Conservation (phyloP, 2,888 invertebrate genomes). For the Isoperla grammatica region DNA sequence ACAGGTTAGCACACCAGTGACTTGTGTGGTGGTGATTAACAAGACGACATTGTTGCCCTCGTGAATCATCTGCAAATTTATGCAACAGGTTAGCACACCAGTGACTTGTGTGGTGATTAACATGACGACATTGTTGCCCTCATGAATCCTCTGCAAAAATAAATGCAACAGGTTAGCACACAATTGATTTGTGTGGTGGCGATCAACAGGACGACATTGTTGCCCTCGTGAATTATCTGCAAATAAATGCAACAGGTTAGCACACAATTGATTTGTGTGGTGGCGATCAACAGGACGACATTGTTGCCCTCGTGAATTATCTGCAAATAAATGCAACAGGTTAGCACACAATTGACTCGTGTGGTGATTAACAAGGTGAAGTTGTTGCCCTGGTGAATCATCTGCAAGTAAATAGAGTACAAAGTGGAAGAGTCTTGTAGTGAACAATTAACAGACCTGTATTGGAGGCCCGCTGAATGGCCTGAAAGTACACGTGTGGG, state of each 20-base stretch:
- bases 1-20: too few relatives aligned
- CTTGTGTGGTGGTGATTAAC: too few relatives aligned
- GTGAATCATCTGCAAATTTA: conserved; percentile 74
- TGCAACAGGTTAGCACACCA: neutral
- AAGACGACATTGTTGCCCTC: conserved; percentile 87
- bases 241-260: conserved; percentile 39
- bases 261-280: too few relatives aligned
- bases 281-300: conserved; percentile 79
- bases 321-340: conserved; percentile 48
- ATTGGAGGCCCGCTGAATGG: conserved; percentile 88
- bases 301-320: conserved; percentile 91
- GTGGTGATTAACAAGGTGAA: conserved; percentile 81
- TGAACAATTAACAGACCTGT: conserved; percentile 81
- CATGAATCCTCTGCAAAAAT: conserved; percentile 83
- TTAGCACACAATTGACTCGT: too few relatives aligned
- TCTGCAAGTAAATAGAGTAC: too few relatives aligned
- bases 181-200: conserved; percentile 43
- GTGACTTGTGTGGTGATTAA: conserved; percentile 81
- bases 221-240: too few relatives aligned
- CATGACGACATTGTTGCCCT: conserved; percentile 83
- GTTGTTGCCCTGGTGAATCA: conserved; percentile 87
- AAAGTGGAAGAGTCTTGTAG: too few relatives aligned
- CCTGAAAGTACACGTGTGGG: conserved; percentile 59
- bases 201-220: too few relatives aligned
- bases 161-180: conserved; percentile 25